Evolutionary conservation across 2,797 vertebrate genomes (phyloP).

Genomic region (Aplochiton taeniatus): DNA sequence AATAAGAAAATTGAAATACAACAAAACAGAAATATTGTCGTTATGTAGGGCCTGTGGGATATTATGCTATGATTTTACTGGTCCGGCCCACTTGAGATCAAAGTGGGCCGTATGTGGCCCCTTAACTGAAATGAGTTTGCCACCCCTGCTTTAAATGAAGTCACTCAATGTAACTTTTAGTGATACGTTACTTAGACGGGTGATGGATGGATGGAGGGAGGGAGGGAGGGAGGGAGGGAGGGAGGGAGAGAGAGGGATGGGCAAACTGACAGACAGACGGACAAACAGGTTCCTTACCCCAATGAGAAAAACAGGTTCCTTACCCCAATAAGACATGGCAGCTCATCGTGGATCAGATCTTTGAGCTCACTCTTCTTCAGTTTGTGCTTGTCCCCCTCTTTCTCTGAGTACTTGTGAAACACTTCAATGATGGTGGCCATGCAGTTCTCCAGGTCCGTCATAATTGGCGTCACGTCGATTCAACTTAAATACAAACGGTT

Average conservation of each 20-base stretch:
- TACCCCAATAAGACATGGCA: constrained; percentile 78
- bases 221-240: not conserved
- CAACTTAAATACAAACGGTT: not conserved
- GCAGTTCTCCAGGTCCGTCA: constrained; percentile 84
- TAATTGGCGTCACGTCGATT: constrained; percentile 37
- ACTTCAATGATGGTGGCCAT: constrained; percentile 77
- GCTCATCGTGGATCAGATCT: constrained; percentile 80
- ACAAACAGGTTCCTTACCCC: constrained; percentile 57
- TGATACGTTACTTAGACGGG: not conserved
- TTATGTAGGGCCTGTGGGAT: too few species aligned
- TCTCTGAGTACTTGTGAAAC: constrained; percentile 82
- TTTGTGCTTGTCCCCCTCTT: constrained; percentile 85
- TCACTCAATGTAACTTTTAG: too few species aligned
- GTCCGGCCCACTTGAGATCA: too few species aligned
- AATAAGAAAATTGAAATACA: too few species aligned
- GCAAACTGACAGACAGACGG: not conserved
- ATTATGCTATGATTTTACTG: too few species aligned
- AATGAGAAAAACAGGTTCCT: too few species aligned
- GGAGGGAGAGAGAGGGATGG: not conserved
- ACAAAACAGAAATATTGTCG: too few species aligned
- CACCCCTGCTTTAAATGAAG: too few species aligned
- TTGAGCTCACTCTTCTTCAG: constrained; percentile 87
- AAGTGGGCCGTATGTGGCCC: too few species aligned
- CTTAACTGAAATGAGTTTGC: too few species aligned
- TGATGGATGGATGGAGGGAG: not conserved